Evolutionary conservation across 2,888 invertebrate genomes (phyloP).

Genomic region (Glyphotaelius pellucidus): DNA sequence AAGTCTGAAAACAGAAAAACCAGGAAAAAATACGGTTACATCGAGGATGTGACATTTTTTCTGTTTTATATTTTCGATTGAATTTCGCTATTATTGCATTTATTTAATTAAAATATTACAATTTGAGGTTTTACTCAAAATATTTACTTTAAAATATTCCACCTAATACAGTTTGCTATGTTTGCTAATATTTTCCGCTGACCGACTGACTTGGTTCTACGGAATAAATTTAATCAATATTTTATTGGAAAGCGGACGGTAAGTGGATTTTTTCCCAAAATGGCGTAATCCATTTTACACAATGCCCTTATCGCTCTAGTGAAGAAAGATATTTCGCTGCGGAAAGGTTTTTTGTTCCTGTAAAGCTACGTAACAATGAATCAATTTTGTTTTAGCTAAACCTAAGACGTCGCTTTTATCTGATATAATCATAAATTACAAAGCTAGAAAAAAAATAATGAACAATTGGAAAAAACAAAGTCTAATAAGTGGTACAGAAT

Average conservation of each 20-base stretch:
- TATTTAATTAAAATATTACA: too few species aligned
- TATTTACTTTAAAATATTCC: not conserved
- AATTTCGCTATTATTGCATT: too few species aligned
- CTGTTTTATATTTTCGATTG: too few species aligned
- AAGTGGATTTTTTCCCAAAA: conserved; percentile 29
- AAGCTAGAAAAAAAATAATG: not conserved
- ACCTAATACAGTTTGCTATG: too few species aligned
- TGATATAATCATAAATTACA: not conserved
- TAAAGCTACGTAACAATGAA: not conserved
- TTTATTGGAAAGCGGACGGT: conserved; percentile 14
- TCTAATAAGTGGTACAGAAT: too few species aligned
- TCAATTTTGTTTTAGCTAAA: not conserved
- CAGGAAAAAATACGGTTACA: too few species aligned
- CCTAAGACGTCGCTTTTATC: not conserved
- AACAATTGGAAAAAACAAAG: not conserved
- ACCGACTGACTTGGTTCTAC: conserved; percentile 4
- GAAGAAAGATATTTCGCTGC: conserved; percentile 7
- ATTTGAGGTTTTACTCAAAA: too few species aligned
- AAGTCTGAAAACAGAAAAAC: too few species aligned
- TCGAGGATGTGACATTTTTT: too few species aligned
- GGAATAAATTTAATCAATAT: conserved; percentile 40
- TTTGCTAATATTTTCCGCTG: too few species aligned
- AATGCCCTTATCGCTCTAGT: conserved; percentile 21
- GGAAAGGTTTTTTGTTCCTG: conserved; percentile 1
- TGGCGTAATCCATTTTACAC: conserved; percentile 35